Percentiles rank a stretch among this genome's conserved stretches.
phyloP scores from a whole-genome alignment of 1,140 invertebrate species.

The Atta cephalotes region DNA sequence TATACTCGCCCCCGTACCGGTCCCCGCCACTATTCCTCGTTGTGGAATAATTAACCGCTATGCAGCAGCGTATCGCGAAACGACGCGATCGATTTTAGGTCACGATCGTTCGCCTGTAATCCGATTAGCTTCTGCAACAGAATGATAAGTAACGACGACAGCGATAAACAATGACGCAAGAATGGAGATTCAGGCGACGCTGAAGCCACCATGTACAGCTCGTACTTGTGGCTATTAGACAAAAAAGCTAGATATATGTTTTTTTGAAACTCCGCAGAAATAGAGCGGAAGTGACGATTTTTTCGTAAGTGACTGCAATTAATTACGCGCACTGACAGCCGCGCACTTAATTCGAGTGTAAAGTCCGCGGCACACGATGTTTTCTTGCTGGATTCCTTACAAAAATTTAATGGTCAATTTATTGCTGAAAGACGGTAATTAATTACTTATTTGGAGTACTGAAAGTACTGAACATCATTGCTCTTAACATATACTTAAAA shows the following conservation, averaged over 20 bases:
- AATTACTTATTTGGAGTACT: too few species aligned
- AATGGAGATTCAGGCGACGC: neutral
- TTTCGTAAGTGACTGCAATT: neutral
- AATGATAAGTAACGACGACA: slow-evolving; percentile 41
- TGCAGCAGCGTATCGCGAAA: slow-evolving; percentile 59
- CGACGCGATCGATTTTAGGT: slow-evolving; percentile 61
- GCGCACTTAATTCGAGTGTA: neutral
- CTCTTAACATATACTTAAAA: too few species aligned
- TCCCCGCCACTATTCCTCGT: neutral
- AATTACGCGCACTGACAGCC: neutral
- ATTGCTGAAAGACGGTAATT: too few species aligned
- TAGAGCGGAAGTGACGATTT: neutral
- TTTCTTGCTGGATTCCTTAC: too few species aligned
- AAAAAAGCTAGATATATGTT: neutral
- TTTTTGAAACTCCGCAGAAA: neutral
- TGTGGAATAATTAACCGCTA: slow-evolving; percentile 57
- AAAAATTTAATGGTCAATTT: too few species aligned
- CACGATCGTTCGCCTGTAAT: slow-evolving; percentile 63
- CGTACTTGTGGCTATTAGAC: neutral
- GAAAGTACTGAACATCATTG: too few species aligned
- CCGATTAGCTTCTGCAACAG: slow-evolving; percentile 59
- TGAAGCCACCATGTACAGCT: neutral
- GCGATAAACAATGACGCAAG: slow-evolving; percentile 48
- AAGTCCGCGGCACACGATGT: too few species aligned
- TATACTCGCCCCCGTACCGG: neutral